Percentiles rank a stretch among this genome's conserved stretches.
These are phyloP conservation scores for Phyllostomus discolor DNA, from an alignment of 2,113 vertebrate species.

Conservation along the genomic window DNA sequence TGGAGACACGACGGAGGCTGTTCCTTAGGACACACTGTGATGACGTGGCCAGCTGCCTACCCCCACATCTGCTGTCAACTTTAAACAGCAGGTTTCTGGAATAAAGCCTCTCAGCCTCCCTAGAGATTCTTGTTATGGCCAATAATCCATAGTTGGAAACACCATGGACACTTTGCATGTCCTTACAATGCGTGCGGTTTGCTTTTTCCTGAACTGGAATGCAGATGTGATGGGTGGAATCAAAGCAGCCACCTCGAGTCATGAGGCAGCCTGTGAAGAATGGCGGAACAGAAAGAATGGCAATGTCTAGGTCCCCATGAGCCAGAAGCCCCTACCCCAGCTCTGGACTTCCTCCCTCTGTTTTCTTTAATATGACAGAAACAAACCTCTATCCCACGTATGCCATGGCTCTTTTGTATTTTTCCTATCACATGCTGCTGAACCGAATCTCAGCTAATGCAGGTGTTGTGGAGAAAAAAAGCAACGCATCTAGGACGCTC, in stretches of 20 bases:
- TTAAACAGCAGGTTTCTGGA: background rate
- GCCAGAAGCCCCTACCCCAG: no score
- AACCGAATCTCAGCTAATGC: no score
- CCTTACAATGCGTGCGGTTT: background rate
- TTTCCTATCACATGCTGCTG: fast-evolving
- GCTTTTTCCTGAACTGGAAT: background rate
- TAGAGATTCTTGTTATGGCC: background rate
- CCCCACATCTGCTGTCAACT: background rate
- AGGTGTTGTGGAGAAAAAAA: fast-evolving
- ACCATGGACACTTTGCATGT: fast-evolving
- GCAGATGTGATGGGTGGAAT: background rate
- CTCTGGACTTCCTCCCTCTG: no score
- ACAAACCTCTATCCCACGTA: background rate
- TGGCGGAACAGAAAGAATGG: background rate
- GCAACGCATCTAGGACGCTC: fast-evolving
- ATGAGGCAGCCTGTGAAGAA: background rate
- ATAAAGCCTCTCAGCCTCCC: background rate
- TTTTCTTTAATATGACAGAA: background rate
- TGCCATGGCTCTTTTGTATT: fast-evolving
- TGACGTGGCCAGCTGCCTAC: background rate
- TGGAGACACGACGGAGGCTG: background rate
- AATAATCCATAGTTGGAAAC: fast-evolving
- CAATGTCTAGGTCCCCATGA: fast-evolving
- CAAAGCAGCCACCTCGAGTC: background rate
- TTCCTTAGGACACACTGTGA: fast-evolving